Base-by-base conservation (phyloP, 2,113 vertebrate genomes). In the Pelmatolapia mariae region DNA sequence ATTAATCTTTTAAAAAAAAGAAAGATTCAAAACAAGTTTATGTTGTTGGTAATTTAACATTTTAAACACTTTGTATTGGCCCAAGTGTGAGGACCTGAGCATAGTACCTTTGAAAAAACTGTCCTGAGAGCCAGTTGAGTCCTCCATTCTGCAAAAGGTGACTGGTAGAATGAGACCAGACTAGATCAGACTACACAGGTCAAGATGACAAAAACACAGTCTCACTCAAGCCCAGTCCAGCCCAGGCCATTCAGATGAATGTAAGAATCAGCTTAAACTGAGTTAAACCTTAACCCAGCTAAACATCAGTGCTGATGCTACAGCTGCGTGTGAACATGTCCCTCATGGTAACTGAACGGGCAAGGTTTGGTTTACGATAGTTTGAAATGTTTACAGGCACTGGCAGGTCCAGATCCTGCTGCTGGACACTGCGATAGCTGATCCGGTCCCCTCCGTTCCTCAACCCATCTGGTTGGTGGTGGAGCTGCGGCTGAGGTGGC, bases 231-330 rank as follows among this genome's bases (percentile, higher is more conserved):
- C 50, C 11, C 45, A 83, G 83, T 83, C 85, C 59, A 33, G 57
- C 11, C 56, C 31, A 61, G 40, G 50, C 59, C 76, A 79, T 84
- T 38, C 11, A 22, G 56, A 15, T 57, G 81, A 57, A 79, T 84
- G 54, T 59, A 66, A 66, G 16, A 38, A 83, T 36, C 18, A 26
- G 38, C 24, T 47, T 45, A 76, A 52, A 29, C 10, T 7, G 10
- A 36, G 13, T 50, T 53, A 29, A 38, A 4, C 15, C 10, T 36
- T 22, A 7, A 7, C 31, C 19, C 80, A 81, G 88, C 90, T 93
- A 99, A 85, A 99, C 99, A 4, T 99, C 99, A 0, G 99, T 99
- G 96, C 98, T 99, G 94, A 99, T 97, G 94, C 99, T 99, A 81
- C 98, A 98, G 97, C 98, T 99, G 83, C 98, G 97, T 19, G 97